phyloP scores from a whole-genome alignment of 2,113 vertebrate species.

The Perca schrenkii region DNA sequence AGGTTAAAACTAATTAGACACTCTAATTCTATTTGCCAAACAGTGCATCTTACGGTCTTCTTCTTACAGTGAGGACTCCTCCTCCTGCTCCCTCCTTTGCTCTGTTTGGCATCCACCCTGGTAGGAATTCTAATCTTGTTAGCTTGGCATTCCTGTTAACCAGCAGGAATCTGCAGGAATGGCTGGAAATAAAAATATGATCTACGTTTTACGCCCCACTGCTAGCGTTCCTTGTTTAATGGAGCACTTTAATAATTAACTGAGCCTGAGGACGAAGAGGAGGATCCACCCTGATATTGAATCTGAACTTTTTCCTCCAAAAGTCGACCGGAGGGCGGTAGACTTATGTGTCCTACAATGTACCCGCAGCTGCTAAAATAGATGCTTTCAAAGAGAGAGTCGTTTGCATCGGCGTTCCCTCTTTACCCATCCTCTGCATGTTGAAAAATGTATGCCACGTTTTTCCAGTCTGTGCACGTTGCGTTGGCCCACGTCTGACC shows the following conservation, averaged over 20 bases:
- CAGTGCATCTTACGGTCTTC: not conserved
- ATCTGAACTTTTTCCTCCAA: not conserved
- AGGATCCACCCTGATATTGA: not conserved
- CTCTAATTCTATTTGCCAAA: not conserved
- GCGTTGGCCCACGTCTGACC: constrained; percentile 29
- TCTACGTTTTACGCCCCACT: not conserved
- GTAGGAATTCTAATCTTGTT: constrained; percentile 56
- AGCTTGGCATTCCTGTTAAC: constrained; percentile 57
- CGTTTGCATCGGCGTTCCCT: constrained; percentile 14
- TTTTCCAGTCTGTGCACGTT: constrained; percentile 43
- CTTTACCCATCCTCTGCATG: constrained; percentile 1
- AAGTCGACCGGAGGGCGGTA: not conserved
- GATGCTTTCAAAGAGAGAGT: constrained; percentile 44
- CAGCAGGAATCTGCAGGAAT: constrained; percentile 38
- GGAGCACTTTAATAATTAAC: constrained; percentile 15
- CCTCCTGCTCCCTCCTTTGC: not conserved
- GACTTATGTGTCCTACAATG: not conserved
- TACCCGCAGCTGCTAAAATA: constrained; percentile 3
- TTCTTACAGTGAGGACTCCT: not conserved
- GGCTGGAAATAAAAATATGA: constrained; percentile 47
- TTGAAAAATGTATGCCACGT: constrained; percentile 54
- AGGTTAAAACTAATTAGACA: not conserved
- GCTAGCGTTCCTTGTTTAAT: not conserved
- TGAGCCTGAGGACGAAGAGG: not conserved
- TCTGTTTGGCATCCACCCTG: constrained; percentile 22